A percentile compares a stretch with the other conserved stretches of the same genome.
Evolutionary conservation across 2,888 invertebrate genomes (phyloP).

Genomic region (Caenorhabditis wallacei): DNA sequence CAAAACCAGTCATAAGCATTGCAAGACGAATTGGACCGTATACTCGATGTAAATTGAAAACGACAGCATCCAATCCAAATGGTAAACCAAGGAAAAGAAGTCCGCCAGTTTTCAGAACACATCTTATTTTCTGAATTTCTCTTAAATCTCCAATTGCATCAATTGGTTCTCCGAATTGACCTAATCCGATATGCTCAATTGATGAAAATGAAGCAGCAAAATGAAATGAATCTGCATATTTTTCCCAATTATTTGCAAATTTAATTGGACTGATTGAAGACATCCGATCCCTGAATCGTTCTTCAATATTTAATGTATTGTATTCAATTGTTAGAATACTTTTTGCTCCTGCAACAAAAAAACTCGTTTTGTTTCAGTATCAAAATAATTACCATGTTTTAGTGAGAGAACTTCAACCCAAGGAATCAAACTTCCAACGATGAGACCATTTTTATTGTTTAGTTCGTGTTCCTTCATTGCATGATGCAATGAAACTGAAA

Average conservation of each 20-base stretch:
- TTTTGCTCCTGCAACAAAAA: constrained; percentile 14
- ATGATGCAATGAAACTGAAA: constrained; percentile 40
- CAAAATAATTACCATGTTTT: constrained; percentile 1
- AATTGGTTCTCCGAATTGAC: constrained; percentile 65
- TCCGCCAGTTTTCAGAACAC: constrained; percentile 56
- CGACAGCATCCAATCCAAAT: constrained; percentile 32
- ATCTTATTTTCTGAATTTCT: constrained; percentile 63
- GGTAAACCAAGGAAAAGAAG: constrained; percentile 62
- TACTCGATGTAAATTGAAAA: constrained; percentile 48
- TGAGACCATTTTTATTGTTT: constrained; percentile 39
- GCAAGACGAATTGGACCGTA: constrained; percentile 53
- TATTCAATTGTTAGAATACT: constrained; percentile 63
- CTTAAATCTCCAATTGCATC: constrained; percentile 66
- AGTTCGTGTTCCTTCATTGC: constrained; percentile 54
- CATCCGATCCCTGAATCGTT: constrained; percentile 41
- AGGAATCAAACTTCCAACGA: constrained; percentile 63
- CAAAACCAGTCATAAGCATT: constrained; percentile 45
- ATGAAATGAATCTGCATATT: constrained; percentile 31
- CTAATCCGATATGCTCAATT: constrained; percentile 65
- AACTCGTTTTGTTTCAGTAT: background rate
- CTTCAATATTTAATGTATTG: constrained; percentile 39
- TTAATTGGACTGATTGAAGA: constrained; percentile 47
- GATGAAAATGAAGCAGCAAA: constrained; percentile 66
- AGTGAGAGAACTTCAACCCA: constrained; percentile 64
- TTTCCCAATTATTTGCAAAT: constrained; percentile 45